Evolutionary conservation across 2,888 invertebrate genomes (phyloP), one percentile per base, ranked within the genome.

Genomic region (Metalampra italica): DNA sequence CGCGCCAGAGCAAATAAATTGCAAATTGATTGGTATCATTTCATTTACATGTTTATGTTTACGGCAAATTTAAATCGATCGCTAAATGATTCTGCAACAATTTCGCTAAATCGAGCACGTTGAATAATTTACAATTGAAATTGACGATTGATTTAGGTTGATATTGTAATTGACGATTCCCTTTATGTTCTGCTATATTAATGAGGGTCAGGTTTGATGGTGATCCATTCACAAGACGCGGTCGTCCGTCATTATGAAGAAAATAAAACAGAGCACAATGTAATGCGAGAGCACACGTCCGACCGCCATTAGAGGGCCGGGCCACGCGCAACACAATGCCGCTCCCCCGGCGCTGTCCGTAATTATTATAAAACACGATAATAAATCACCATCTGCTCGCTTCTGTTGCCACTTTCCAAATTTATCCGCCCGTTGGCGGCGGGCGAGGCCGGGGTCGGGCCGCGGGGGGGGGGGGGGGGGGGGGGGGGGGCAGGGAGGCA

Each of bases 381-480:
- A 86, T 87, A 87, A 85, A 87, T 87, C 84, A 84, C 77, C 84
- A 85, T 84, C 84, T 85, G 82, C 69, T 68, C 76, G 76, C 79
- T 79, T 75, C 79, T 82, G 81, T 82, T 81, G 77, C 76, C 79
- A 78, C 81, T 83, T 78, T 76, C 79, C 46, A 40, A 46, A 46
- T 46, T 46, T 46, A 40, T 81, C 78, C 75, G 66, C 64, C 55
- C 66, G 62, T 46, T 40, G 37, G 43, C 13, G 9, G 34, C 54
- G 57, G 57, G 60, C 51, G 47, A 43, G 22, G 51, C n/a, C n/a
- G n/a, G n/a, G n/a, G n/a, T n/a, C 56, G 63, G 41, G 15, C 22
- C 30, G 43, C 12, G 37, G 54, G 52, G 51, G 43, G n/a, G n/a
- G n/a, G 11, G 11, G 49, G 47, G 45, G 22, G 51, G 49, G 38